phyloP scores from a whole-genome alignment of 2,113 vertebrate genomes.

The Barbus barbus region DNA sequence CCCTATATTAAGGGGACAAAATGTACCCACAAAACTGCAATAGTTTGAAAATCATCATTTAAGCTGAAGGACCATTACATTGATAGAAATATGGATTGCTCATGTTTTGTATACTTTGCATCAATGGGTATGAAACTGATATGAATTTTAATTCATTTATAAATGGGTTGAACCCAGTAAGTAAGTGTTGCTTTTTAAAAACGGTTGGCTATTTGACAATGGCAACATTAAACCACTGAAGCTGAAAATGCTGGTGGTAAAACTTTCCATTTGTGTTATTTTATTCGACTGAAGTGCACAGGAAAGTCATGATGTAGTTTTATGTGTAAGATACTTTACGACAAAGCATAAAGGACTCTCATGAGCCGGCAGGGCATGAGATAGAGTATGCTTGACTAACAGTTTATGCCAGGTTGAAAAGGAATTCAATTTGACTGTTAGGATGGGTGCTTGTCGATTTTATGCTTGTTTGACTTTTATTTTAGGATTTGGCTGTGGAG shows the following conservation, averaged over 20 bases:
- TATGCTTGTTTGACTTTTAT: constrained; percentile 41
- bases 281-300: constrained; percentile 17
- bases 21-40: background rate
- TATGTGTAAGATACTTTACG: constrained; percentile 44
- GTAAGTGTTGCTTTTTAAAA: background rate
- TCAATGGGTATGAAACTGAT: background rate
- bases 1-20: background rate
- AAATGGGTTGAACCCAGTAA: background rate
- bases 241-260: constrained; percentile 22
- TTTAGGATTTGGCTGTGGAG: constrained; percentile 40
- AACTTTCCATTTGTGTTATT: constrained; percentile 40
- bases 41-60: background rate
- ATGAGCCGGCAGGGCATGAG: constrained; percentile 53
- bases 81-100: background rate
- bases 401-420: constrained; percentile 49
- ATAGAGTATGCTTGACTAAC: constrained; percentile 56
- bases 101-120: background rate
- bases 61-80: background rate
- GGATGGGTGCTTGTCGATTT: constrained; percentile 53
- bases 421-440: constrained; percentile 57
- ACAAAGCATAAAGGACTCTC: constrained; percentile 53
- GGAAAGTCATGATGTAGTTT: constrained; percentile 31
- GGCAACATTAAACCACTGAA: constrained; percentile 29
- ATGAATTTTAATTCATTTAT: background rate
- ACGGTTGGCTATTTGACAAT: background rate